Percentiles rank a stretch among this genome's conserved stretches.
phyloP scores from a whole-genome alignment of 2,113 vertebrate genomes.

The Atherinomorus stipes region DNA sequence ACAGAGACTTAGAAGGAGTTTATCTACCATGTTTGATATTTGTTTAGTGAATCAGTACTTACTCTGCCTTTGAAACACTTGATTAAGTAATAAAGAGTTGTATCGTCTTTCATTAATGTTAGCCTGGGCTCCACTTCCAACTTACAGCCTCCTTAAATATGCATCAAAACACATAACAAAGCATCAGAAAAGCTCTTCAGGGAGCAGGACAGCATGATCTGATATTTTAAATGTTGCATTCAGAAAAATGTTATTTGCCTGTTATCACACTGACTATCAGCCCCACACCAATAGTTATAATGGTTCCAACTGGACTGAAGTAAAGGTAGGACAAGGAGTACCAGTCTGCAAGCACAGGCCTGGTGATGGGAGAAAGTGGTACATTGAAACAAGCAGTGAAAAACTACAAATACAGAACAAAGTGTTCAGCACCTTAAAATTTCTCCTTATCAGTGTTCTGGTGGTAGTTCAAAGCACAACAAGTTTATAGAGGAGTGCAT shows the following conservation, averaged over 20 bases:
- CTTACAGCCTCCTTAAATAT: slow-evolving; percentile 73
- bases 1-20: slow-evolving; percentile 12
- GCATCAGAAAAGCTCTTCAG: not conserved
- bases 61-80: slow-evolving; percentile 71
- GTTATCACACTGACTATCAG: slow-evolving; percentile 84
- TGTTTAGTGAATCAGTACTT: slow-evolving; percentile 12
- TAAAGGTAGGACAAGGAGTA: slow-evolving; percentile 93
- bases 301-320: slow-evolving; percentile 87
- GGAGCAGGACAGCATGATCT: not conserved
- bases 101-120: slow-evolving; percentile 78
- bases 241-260: slow-evolving; percentile 75
- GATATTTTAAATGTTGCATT: not conserved
- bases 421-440: not conserved
- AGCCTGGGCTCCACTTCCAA: slow-evolving; percentile 68
- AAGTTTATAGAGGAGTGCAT: not conserved
- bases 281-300: slow-evolving; percentile 82
- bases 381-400: not conserved
- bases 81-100: slow-evolving; percentile 70
- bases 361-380: slow-evolving; percentile 55
- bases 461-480: not conserved
- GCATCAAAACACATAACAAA: not conserved
- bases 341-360: slow-evolving; percentile 83
- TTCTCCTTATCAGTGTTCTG: not conserved
- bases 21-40: rapidly evolving
- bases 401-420: not conserved